Conservation (phyloP, 2,797 vertebrate genomes). For the Cynodonichthys magdalenae region DNA sequence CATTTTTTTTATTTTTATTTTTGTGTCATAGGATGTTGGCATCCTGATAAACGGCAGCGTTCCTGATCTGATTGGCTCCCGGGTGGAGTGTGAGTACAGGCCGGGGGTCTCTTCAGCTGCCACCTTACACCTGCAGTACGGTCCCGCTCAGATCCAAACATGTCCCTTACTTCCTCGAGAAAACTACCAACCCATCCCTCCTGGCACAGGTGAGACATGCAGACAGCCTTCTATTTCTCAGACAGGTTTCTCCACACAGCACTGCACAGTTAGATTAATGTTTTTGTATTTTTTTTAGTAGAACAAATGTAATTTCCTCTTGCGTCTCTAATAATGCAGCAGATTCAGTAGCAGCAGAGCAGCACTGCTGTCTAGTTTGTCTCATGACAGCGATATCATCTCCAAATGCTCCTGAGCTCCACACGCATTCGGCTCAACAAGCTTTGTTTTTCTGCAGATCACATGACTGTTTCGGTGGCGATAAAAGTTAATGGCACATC, state of each 20-base stretch:
- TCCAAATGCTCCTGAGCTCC: conserved; percentile 14
- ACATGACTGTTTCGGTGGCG: conserved; percentile 86
- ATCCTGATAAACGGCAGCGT: conserved; percentile 94
- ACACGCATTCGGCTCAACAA: conserved; percentile 34
- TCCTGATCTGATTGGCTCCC: conserved; percentile 87
- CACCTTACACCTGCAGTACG: conserved; percentile 83
- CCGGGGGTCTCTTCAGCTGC: conserved; percentile 82
- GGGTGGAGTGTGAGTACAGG: conserved; percentile 91
- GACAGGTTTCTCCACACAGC: conserved; percentile 11
- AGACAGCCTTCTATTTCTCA: conserved; percentile 23
- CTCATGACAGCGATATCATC: conserved; percentile 48
- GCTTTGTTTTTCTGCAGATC: conserved; percentile 82
- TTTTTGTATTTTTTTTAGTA: not conserved
- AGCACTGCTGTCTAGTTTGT: conserved; percentile 33
- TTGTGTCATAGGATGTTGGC: conserved; percentile 83
- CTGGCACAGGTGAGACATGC: conserved; percentile 81
- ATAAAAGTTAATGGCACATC: conserved; percentile 88
- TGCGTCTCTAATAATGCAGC: conserved; percentile 35
- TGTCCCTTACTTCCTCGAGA: conserved; percentile 87
- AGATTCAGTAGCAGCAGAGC: conserved; percentile 17
- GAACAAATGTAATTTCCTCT: conserved; percentile 58
- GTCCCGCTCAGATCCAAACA: conserved; percentile 87
- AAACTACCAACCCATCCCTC: conserved; percentile 81
- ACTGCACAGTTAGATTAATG: conserved; percentile 14
- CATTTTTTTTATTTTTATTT: not conserved